Evolutionary conservation across 2,888 invertebrate genomes (phyloP).

Genomic region (Ophion costatus): DNA sequence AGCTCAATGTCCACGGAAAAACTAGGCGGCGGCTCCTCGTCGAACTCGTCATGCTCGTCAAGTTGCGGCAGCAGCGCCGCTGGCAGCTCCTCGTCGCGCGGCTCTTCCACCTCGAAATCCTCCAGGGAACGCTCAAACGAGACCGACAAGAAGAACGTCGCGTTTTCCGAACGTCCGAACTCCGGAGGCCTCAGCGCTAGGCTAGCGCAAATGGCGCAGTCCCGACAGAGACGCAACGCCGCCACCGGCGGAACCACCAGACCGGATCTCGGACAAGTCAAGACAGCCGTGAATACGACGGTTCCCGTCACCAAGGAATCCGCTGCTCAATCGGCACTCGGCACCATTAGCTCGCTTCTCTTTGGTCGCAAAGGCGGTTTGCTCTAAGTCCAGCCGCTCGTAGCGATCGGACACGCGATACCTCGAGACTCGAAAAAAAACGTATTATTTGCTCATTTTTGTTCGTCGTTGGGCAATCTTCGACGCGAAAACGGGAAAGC

Average conservation of each 20-base stretch:
- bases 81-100: slow-evolving; percentile 43
- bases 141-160: slow-evolving; percentile 83
- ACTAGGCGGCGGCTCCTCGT: slow-evolving; percentile 71
- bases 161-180: slow-evolving; percentile 87
- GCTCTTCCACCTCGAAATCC: slow-evolving; percentile 52
- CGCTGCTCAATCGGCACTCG: slow-evolving; percentile 86
- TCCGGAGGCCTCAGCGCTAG: slow-evolving; percentile 85
- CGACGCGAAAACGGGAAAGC: not conserved
- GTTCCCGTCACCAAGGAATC: slow-evolving; percentile 78
- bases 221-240: slow-evolving; percentile 84
- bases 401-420: not conserved
- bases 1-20: slow-evolving; percentile 81
- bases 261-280: slow-evolving; percentile 87
- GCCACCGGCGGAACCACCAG: slow-evolving; percentile 85
- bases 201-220: slow-evolving; percentile 75
- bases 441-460: not conserved
- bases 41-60: slow-evolving; percentile 74
- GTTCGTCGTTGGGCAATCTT: not conserved
- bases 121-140: slow-evolving; percentile 71
- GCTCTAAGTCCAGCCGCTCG: slow-evolving; percentile 84
- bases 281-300: slow-evolving; percentile 68
- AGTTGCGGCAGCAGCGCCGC: slow-evolving; percentile 35
- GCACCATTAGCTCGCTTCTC: slow-evolving; percentile 91
- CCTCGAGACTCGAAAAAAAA: not conserved
- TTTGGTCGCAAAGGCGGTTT: slow-evolving; percentile 95